phyloP scores from a whole-genome alignment of 1,140 invertebrate genomes.

The Calephelis nemesis region DNA sequence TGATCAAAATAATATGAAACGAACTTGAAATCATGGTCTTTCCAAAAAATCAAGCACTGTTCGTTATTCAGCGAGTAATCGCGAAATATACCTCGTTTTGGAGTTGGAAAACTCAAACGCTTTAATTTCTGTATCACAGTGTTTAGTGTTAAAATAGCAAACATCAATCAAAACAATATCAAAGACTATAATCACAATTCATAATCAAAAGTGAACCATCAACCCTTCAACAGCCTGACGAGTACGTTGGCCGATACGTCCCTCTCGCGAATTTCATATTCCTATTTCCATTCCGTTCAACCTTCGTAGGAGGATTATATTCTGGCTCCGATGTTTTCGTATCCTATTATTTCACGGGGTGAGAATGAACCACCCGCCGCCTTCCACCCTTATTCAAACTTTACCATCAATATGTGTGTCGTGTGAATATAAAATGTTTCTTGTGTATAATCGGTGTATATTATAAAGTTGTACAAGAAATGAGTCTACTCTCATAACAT shows the following conservation, averaged over 20 bases:
- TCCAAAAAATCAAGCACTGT: no score
- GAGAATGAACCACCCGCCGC: conserved; percentile 77
- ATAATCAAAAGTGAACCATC: conserved; percentile 62
- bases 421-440: conserved; percentile 26
- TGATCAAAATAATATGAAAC: no score
- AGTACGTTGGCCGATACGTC: conserved; percentile 58
- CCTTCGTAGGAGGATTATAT: conserved; percentile 75
- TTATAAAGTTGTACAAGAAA: conserved; percentile 17
- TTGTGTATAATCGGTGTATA: conserved; percentile 41
- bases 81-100: no score
- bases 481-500: no score
- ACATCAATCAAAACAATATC: not conserved
- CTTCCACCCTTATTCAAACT: conserved; percentile 58
- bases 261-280: conserved; percentile 75
- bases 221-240: conserved; percentile 56
- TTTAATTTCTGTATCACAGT: no score
- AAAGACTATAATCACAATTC: conserved; percentile 57
- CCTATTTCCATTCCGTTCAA: conserved; percentile 70
- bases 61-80: no score
- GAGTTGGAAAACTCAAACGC: no score
- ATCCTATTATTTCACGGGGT: conserved; percentile 78
- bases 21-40: no score
- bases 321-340: conserved; percentile 76
- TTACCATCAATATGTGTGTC: conserved; percentile 40
- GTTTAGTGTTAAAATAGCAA: no score